A percentile compares a stretch with the other conserved stretches of the same genome.
These are phyloP conservation scores for Ganaspis brasiliensis DNA, from an alignment of 2,888 invertebrate species.

Conservation along the genomic window DNA sequence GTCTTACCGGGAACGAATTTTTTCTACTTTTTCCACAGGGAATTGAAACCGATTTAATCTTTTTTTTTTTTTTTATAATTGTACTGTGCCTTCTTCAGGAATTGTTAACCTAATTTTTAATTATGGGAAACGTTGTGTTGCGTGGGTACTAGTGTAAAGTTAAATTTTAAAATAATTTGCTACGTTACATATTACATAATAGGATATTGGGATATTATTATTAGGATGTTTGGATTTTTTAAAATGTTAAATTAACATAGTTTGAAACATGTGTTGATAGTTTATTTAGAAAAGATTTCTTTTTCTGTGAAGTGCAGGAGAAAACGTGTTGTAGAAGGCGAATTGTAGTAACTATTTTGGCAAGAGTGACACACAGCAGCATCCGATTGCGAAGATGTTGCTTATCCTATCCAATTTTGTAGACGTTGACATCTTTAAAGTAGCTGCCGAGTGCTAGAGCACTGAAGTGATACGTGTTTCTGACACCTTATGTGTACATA, in stretches of 20 bases:
- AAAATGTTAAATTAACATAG: too few species aligned
- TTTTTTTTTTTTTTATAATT: constrained; percentile 5
- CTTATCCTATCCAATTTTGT: constrained; percentile 52
- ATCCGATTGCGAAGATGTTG: constrained; percentile 42
- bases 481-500: constrained; percentile 72
- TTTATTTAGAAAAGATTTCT: neutral
- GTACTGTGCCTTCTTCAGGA: neutral
- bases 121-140: too few species aligned
- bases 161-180: too few species aligned
- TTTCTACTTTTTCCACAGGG: constrained; percentile 59
- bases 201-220: too few species aligned
- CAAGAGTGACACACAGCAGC: constrained; percentile 26
- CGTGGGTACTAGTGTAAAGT: too few species aligned
- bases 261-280: too few species aligned
- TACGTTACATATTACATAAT: too few species aligned
- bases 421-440: constrained; percentile 58
- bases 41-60: constrained; percentile 34
- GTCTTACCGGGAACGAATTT: constrained; percentile 59
- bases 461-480: constrained; percentile 73
- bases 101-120: too few species aligned
- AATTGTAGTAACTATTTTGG: constrained; percentile 23
- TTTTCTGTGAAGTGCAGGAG: neutral
- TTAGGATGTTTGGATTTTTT: too few species aligned
- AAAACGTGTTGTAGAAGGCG: neutral
- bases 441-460: constrained; percentile 63